Conservation (phyloP, 2,797 vertebrate genomes). For the Tangara arthus region DNA sequence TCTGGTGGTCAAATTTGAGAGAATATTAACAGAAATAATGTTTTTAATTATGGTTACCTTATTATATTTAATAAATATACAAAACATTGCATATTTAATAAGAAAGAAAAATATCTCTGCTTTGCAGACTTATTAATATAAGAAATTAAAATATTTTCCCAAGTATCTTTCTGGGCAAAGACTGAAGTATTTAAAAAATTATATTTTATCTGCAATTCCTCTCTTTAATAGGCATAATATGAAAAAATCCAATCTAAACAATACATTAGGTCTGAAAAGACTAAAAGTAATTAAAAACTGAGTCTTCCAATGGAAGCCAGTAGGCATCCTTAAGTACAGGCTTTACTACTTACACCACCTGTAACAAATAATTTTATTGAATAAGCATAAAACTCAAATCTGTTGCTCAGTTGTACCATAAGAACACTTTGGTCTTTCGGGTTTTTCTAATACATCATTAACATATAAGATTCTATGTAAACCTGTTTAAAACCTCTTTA, state of each 20-base stretch:
- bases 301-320: not conserved
- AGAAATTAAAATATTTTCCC: not conserved
- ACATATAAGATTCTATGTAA: not conserved
- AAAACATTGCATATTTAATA: not conserved
- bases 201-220: not conserved
- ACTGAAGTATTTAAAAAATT: not conserved
- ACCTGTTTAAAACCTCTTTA: not conserved
- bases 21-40: not conserved
- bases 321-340: not conserved
- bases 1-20: not conserved
- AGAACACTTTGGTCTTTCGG: not conserved
- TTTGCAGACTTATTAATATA: not conserved
- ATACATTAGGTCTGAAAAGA: not conserved
- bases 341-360: not conserved
- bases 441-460: not conserved
- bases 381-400: not conserved
- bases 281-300: slow-evolving; percentile 5
- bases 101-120: not conserved
- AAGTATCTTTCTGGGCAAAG: not conserved
- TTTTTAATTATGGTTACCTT: not conserved
- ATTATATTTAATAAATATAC: not conserved
- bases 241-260: not conserved
- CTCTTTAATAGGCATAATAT: not conserved
- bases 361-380: not conserved
- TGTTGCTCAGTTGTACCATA: not conserved